Percentiles rank a stretch among this genome's conserved stretches.
Evolutionary conservation across 2,113 vertebrate species (phyloP).

Genomic region (Anser brachyrhynchus): DNA sequence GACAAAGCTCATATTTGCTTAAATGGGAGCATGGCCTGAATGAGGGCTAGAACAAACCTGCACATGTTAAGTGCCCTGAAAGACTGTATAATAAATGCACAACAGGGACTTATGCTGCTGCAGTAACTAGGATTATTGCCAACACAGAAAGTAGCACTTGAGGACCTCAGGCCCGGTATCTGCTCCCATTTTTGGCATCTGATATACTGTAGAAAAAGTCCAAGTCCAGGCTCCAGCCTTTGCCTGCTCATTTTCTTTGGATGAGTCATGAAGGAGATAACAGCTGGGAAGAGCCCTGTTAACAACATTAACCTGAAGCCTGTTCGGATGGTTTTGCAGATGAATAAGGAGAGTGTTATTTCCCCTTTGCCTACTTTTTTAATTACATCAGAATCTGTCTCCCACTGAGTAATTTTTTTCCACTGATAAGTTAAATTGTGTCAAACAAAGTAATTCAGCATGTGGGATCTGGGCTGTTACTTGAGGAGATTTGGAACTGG

Average conservation of each 20-base stretch:
- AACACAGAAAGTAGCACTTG: not conserved
- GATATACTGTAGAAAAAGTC: not conserved
- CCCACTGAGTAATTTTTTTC: not conserved
- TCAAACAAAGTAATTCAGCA: not conserved
- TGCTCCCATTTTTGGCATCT: not conserved
- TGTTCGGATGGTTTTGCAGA: not conserved
- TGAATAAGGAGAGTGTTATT: not conserved
- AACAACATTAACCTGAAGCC: not conserved
- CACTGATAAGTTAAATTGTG: not conserved
- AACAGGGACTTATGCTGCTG: not conserved
- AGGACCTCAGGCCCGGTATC: not conserved
- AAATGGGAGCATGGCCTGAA: not conserved
- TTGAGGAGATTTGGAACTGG: not conserved
- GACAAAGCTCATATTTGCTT: not conserved
- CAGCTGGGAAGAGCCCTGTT: not conserved
- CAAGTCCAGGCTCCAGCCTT: constrained; percentile 3
- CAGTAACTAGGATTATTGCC: not conserved
- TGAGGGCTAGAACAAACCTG: not conserved
- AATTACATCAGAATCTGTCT: constrained; percentile 30
- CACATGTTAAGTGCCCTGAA: not conserved
- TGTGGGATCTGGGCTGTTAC: not conserved
- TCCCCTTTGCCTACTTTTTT: not conserved
- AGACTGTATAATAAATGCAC: not conserved
- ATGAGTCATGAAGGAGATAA: not conserved
- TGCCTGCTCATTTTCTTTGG: not conserved